Evolutionary conservation across 2,797 vertebrate genomes (phyloP), one percentile per base, ranked within the genome.

Genomic region (Tenualosa thibaudeaui): DNA sequence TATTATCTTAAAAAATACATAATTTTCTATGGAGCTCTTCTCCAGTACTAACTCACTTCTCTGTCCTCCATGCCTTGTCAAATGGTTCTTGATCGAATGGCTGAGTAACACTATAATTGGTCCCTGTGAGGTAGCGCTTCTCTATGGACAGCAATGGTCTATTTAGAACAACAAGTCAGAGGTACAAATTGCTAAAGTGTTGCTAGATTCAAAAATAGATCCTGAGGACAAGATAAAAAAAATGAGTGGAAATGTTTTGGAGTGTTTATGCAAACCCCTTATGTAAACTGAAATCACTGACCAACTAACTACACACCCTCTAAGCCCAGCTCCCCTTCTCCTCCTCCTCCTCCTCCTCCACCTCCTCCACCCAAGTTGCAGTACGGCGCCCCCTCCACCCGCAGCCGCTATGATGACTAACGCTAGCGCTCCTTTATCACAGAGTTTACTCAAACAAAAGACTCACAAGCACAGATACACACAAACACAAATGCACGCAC

Each of bases 231-330:
- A 78, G 40, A 1, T 43, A 31, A 31, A 31, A 43, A 43, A 75
- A 75, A 43, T 40, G 3, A 68, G 26, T 71, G 71, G 15, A 46
- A 22, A 43, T 46, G 37, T 78, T 78, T 78, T 78, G 37, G 71
- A 78, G 71, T 78, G 71, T 78, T 78, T 78, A 78, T 78, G 71
- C 71, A 78, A 78, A 78, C 37, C 17, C 17, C 40, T 78, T 78
- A 46, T 46, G 40, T 78, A 78, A 78, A 78, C n/a, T 78, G 40
- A 78, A 78, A 78, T 78, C 5, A 78, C 6, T 78, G 71, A 71
- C 12, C 4, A 49, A 4, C 46, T 49, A 2, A 71, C 31, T 37
- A 15, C 37, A 4, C 37, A 19, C 22, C 17, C 40, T 43, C 40
- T 71, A 31, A 31, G 31, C 31, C 31, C 62, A 9, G 12, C 62